phyloP scores from a whole-genome alignment of 2,797 vertebrate species.

The Bryconaethiops microstoma region DNA sequence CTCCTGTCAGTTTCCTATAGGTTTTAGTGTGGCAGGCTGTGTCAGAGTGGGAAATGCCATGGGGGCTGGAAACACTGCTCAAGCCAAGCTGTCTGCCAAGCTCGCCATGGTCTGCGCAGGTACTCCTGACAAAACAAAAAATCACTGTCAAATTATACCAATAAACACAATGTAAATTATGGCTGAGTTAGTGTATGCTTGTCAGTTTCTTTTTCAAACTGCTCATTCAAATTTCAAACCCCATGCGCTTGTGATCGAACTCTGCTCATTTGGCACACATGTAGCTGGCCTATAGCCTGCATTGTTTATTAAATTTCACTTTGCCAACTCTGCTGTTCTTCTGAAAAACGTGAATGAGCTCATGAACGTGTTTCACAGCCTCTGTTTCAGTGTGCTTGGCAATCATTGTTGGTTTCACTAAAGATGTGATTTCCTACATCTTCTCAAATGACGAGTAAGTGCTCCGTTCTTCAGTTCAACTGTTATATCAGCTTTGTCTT shows the following conservation, averaged over 20 bases:
- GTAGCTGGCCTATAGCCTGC: not conserved
- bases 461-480: not conserved
- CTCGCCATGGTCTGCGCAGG: slow-evolving; percentile 78
- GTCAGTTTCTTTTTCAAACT: not conserved
- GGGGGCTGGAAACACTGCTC: slow-evolving; percentile 81
- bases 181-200: not conserved
- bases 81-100: slow-evolving; percentile 82
- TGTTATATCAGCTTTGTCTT: not conserved
- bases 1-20: slow-evolving; percentile 80
- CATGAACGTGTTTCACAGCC: slow-evolving; percentile 56
- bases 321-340: not conserved
- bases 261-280: slow-evolving; percentile 7
- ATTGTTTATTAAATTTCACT: not conserved
- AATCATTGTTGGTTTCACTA: slow-evolving; percentile 66
- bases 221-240: not conserved
- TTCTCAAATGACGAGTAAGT: slow-evolving; percentile 87
- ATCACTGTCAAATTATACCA: not conserved
- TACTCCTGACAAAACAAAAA: slow-evolving; percentile 53
- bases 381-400: slow-evolving; percentile 68
- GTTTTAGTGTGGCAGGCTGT: slow-evolving; percentile 81
- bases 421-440: slow-evolving; percentile 78
- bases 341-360: not conserved
- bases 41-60: slow-evolving; percentile 88
- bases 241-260: slow-evolving; percentile 1
- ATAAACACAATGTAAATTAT: not conserved